Percentiles rank a stretch among this genome's conserved stretches.
These are phyloP conservation scores for Lytechinus variegatus DNA, from an alignment of 35 echinoderm and acorn worm species.

Conservation along the genomic window DNA sequence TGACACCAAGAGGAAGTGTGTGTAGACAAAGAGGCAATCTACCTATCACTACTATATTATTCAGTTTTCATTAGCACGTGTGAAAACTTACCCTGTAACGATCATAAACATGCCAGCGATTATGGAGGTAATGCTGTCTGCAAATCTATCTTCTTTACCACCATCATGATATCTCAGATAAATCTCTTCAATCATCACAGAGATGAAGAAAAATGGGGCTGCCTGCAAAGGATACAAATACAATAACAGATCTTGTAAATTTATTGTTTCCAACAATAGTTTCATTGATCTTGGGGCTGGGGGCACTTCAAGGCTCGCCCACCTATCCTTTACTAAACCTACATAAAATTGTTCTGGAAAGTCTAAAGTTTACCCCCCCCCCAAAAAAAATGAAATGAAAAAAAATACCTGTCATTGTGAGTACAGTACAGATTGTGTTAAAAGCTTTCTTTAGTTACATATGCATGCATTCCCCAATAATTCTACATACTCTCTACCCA, in stretches of 20 bases:
- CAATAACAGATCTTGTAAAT: background rate
- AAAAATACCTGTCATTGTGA: no score
- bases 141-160: slow-evolving; percentile 55
- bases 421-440: no score
- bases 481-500: no score
- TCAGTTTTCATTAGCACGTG: background rate
- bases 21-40: background rate
- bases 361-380: no score
- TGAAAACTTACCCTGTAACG: slow-evolving; percentile 60
- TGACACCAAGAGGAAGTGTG: background rate
- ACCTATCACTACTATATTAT: no score
- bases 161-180: slow-evolving; percentile 26
- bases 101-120: slow-evolving; percentile 82
- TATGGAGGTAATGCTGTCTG: slow-evolving; percentile 79
- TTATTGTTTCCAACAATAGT: background rate
- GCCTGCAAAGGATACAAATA: slow-evolving; percentile 55
- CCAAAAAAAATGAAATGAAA: no score
- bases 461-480: no score
- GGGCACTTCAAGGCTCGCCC: no score
- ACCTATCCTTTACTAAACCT: no score
- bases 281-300: background rate
- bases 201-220: slow-evolving; percentile 68
- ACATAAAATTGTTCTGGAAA: no score
- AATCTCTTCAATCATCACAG: slow-evolving; percentile 31
- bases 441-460: no score